Evolutionary conservation across 2,888 invertebrate genomes (phyloP).

Genomic region (Lamellibrachia satsuma): DNA sequence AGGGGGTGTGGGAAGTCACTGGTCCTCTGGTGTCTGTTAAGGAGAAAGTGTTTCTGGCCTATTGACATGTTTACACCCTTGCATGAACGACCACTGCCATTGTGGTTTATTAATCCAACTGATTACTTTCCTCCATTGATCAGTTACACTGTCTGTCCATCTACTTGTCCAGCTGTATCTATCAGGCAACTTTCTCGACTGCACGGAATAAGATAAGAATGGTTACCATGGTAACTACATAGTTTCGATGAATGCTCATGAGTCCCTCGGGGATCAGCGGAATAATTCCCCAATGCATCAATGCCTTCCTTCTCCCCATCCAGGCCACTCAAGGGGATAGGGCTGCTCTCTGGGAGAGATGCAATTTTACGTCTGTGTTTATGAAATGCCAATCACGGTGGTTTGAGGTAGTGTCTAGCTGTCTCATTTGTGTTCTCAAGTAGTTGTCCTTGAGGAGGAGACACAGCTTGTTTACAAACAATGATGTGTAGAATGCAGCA

Average conservation of each 20-base stretch:
- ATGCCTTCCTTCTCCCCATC: neutral
- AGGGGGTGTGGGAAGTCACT: neutral
- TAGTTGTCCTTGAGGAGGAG: neutral
- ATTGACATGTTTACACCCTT: neutral
- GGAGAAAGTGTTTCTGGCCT: no score
- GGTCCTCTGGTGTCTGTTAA: no score
- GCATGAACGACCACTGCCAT: neutral
- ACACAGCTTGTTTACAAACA: neutral
- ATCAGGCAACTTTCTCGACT: neutral
- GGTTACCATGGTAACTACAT: neutral
- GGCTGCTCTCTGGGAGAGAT: neutral
- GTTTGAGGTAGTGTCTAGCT: neutral
- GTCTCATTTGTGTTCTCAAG: neutral
- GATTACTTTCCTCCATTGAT: neutral
- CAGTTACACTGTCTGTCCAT: neutral
- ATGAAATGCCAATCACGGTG: neutral
- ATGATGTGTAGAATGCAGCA: neutral
- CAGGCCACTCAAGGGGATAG: neutral
- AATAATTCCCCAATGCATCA: slow-evolving; percentile 17
- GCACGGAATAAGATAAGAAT: neutral
- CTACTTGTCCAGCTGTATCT: neutral
- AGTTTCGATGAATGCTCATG: neutral
- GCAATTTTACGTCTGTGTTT: neutral
- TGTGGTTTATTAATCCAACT: neutral
- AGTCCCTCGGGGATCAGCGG: neutral